Evolutionary conservation across 2,113 vertebrate species (phyloP).

Genomic region (Glaucidium brasilianum): DNA sequence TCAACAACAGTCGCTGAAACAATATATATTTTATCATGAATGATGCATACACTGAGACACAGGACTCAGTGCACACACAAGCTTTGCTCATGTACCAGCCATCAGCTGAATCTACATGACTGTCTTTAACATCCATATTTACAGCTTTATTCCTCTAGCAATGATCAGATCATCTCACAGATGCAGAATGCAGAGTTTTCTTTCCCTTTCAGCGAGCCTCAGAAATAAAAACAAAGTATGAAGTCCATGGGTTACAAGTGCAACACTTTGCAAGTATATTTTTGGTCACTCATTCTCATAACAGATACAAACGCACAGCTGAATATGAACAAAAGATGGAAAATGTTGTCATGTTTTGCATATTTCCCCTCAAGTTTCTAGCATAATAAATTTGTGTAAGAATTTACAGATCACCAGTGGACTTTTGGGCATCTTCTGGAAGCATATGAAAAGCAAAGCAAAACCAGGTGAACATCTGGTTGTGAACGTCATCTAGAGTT

Average conservation of each 20-base stretch:
- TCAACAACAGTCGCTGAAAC: background rate
- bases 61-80: background rate
- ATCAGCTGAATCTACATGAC: background rate
- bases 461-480: background rate
- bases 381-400: background rate
- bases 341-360: background rate
- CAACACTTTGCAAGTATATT: background rate
- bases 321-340: background rate
- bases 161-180: background rate
- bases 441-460: background rate
- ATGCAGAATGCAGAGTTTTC: background rate
- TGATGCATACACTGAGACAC: too few relatives aligned
- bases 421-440: background rate
- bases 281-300: background rate
- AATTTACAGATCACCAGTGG: background rate
- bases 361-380: background rate
- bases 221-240: background rate
- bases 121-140: background rate
- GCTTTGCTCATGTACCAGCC: background rate
- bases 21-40: background rate
- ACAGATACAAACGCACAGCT: background rate
- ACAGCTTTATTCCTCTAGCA: background rate
- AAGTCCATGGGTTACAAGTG: background rate
- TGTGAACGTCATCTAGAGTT: background rate
- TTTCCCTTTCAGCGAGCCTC: background rate